Evolutionary conservation across 2,113 vertebrate genomes (phyloP).

Genomic region (Probosciger aterrimus): DNA sequence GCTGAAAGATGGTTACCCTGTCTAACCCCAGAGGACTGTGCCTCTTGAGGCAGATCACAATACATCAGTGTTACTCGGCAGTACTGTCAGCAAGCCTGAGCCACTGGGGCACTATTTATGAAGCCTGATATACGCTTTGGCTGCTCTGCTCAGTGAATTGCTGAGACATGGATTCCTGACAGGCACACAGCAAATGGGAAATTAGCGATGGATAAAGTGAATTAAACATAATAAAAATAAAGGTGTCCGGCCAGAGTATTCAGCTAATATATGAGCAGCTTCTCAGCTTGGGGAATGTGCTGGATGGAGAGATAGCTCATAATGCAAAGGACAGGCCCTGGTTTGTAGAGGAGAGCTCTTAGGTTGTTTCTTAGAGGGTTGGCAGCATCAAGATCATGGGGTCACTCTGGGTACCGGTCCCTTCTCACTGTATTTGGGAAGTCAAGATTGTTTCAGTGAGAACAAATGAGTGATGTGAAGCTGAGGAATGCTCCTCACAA

Average conservation of each 20-base stretch:
- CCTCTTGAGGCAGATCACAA: background rate
- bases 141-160: background rate
- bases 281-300: background rate
- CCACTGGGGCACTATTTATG: background rate
- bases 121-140: background rate
- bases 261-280: background rate
- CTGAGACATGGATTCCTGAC: conserved; percentile 28
- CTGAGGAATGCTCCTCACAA: background rate
- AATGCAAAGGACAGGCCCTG: background rate
- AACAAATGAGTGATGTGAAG: background rate
- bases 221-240: conserved; percentile 21
- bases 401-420: accelerated
- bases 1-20: background rate
- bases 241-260: background rate
- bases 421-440: background rate
- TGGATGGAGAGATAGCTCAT: background rate
- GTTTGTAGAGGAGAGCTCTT: background rate
- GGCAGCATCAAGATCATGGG: background rate
- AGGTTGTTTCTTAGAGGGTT: background rate
- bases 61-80: background rate
- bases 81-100: background rate
- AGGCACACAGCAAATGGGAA: background rate
- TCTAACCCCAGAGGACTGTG: background rate
- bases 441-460: accelerated
- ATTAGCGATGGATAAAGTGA: conserved; percentile 34